Base-by-base conservation (phyloP, 2,888 invertebrate species). In the Eledone cirrhosa region DNA sequence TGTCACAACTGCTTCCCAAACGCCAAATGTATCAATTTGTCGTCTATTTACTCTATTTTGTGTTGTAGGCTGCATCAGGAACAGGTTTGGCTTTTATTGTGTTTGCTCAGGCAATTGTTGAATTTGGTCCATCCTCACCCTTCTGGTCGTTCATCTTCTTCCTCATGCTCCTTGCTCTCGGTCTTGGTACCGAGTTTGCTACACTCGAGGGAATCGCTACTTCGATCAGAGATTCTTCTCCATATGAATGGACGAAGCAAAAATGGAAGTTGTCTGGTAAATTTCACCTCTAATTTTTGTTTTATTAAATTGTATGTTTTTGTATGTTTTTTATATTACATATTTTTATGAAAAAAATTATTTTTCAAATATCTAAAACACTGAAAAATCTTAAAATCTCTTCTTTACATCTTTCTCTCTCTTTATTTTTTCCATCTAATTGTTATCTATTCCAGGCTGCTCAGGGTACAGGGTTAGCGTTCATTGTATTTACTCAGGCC, bases 61-160 rank as follows among this genome's bases (percentile, higher is more conserved):
- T 31, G 80, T 90, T 91, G 16, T 92, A 97, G 96, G 97, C 97
- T 33, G 97, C 97, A 48, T 97, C 97, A 92, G 98, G 98, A 76
- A 98, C 97, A 1, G 98, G 98, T 1, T 92, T 98, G 76, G 98
- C 97, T 0, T 98, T 98, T 91, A 97, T 98, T 83, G 96, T 98
- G 24, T 97, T 98, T 92, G 97, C 98, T 0, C 96, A 98, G 90
- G 98, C 97, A 11, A 97, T 98, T 87, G 95, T 97, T 48, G 96
- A 97, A 91, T 92, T 98, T 85, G 87, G 87, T 1, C 97, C 98
- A 0, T 95, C 95, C 3, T 95, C 97, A 0, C 97, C 97, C 22
- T 96, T 98, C 92, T 98, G 98, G 98, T 95, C 97, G 19, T 94
- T 97, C 84, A 94, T 97, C 81, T 98, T 98, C 93, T 98, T 98